These are phyloP conservation scores for Pluvianellus socialis DNA, from an alignment of 2,113 vertebrate species.

Conservation along the genomic window DNA sequence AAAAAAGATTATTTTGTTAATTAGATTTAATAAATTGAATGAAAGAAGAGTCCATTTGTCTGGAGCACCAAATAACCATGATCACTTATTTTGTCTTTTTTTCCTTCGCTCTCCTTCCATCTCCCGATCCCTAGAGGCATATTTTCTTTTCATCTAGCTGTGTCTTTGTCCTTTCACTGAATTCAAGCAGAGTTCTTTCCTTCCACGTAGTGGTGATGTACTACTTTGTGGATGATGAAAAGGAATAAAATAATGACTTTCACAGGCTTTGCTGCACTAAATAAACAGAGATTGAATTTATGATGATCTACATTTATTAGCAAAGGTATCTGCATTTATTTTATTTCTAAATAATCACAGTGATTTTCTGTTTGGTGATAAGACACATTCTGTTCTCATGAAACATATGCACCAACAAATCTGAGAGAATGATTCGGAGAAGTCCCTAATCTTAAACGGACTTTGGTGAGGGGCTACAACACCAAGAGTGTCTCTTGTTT, in stretches of 20 bases:
- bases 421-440: not conserved
- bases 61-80: not conserved
- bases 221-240: not conserved
- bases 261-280: not conserved
- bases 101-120: not conserved
- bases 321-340: not conserved
- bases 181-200: not conserved
- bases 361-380: not conserved
- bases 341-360: not conserved
- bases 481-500: not conserved
- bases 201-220: not conserved
- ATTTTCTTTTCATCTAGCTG: not conserved
- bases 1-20: not conserved
- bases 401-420: not conserved
- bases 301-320: not conserved
- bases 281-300: not conserved
- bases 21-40: conserved; percentile 17
- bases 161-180: not conserved
- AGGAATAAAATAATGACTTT: not conserved
- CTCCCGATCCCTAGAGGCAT: not conserved
- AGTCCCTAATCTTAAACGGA: not conserved
- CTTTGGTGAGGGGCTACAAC: not conserved
- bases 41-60: not conserved
- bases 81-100: not conserved
- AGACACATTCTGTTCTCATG: not conserved